These are phyloP conservation scores for Oscheius sp. DNA, from an alignment of 1,140 invertebrate species.

Conservation along the genomic window DNA sequence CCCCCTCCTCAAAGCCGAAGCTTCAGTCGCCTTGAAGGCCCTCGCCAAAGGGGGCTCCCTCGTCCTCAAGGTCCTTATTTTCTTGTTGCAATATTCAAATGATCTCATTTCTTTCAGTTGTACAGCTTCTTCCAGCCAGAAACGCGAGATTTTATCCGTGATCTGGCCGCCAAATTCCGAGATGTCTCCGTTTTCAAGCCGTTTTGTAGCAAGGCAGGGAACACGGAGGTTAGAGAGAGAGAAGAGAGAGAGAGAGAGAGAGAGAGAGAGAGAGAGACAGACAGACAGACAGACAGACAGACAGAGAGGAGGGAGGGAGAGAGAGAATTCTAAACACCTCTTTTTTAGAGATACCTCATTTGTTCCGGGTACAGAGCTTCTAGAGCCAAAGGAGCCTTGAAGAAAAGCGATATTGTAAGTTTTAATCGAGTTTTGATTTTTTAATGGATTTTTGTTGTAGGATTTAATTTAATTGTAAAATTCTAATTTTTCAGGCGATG, in stretches of 20 bases:
- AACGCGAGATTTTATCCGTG: background rate
- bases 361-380: background rate
- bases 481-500: background rate
- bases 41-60: conserved; percentile 38
- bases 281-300: no score
- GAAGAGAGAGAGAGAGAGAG: no score
- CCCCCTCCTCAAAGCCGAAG: conserved; percentile 5
- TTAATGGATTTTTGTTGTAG: background rate
- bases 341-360: conserved; percentile 20
- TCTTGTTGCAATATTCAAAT: background rate
- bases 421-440: background rate
- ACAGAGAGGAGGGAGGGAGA: no score
- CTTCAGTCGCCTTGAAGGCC: conserved; percentile 11
- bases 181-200: conserved; percentile 18
- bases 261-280: no score
- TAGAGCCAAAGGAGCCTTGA: background rate
- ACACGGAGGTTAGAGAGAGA: conserved; percentile 12
- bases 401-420: background rate
- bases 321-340: background rate
- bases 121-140: background rate
- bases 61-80: conserved; percentile 39
- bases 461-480: background rate
- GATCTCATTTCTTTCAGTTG: background rate
- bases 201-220: conserved; percentile 18
- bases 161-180: background rate